Evolutionary conservation across 2,797 vertebrate genomes (phyloP).

Genomic region (Crotalus adamanteus): DNA sequence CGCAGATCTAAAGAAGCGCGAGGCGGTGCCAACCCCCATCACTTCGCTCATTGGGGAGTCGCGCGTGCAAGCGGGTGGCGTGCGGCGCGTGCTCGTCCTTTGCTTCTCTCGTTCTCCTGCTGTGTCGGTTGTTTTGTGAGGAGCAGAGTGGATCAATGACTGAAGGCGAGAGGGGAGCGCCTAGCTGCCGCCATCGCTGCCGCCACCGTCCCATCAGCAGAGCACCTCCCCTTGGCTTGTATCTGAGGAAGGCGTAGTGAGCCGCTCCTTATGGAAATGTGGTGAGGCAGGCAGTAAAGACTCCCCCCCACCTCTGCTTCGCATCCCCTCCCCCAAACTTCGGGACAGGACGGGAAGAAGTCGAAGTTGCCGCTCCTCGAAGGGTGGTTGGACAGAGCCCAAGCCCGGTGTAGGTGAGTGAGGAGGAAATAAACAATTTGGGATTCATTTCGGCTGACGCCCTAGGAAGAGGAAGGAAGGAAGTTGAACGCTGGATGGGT

Average conservation of each 20-base stretch:
- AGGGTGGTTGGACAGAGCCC: slow-evolving; percentile 38
- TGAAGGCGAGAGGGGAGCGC: neutral
- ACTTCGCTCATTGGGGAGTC: neutral
- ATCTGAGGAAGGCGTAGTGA: neutral
- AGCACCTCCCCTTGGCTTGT: neutral
- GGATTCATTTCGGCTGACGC: neutral
- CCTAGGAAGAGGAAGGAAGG: neutral
- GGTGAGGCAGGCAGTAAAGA: neutral
- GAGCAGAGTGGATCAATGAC: neutral
- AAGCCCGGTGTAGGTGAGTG: slow-evolving; percentile 4
- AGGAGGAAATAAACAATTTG: neutral
- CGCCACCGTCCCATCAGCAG: neutral
- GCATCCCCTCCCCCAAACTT: slow-evolving; percentile 2
- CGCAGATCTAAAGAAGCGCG: neutral
- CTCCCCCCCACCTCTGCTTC: neutral
- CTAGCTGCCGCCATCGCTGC: neutral
- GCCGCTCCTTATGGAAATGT: slow-evolving; percentile 10
- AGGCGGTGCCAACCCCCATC: neutral
- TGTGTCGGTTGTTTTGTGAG: slow-evolving; percentile 6
- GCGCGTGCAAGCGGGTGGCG: neutral
- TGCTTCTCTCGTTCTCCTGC: neutral
- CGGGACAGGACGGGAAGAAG: slow-evolving; percentile 20
- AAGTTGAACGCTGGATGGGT: slow-evolving; percentile 1
- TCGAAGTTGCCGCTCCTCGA: slow-evolving; percentile 32
- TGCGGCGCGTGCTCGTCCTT: neutral